Percentiles rank a stretch among this genome's conserved stretches.
phyloP scores from a whole-genome alignment of 2,113 vertebrate species.

The Prunella himalayana region DNA sequence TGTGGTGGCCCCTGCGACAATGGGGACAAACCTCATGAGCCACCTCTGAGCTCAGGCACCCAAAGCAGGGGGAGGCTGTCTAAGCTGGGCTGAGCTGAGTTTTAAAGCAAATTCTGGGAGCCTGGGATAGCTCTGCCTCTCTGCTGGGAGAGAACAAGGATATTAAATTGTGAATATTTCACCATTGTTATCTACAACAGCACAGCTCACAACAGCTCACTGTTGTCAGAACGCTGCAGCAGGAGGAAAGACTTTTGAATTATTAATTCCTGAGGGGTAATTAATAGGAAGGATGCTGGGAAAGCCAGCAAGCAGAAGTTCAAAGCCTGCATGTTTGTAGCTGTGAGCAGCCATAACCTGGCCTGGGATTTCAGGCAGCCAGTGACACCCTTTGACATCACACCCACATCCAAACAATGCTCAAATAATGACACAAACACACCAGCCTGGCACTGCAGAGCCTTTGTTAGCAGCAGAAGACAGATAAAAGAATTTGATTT shows the following conservation, averaged over 20 bases:
- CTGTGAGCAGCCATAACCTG: not conserved
- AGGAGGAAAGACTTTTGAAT: not conserved
- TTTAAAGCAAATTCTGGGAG: not conserved
- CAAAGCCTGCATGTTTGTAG: not conserved
- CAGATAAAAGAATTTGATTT: not conserved
- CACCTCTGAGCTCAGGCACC: not conserved
- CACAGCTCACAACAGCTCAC: not conserved
- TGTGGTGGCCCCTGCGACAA: fast-evolving
- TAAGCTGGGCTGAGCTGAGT: not conserved
- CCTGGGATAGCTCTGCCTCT: not conserved
- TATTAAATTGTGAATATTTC: not conserved
- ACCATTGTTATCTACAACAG: not conserved
- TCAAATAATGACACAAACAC: not conserved
- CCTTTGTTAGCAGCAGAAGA: not conserved
- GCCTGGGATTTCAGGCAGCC: not conserved
- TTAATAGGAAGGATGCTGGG: not conserved
- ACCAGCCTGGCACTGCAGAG: not conserved
- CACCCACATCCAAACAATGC: not conserved
- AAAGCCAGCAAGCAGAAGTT: not conserved
- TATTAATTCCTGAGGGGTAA: constrained; percentile 14
- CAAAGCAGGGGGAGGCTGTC: not conserved
- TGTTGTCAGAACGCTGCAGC: not conserved
- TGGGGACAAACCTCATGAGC: not conserved
- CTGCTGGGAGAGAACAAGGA: not conserved
- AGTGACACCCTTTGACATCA: not conserved